A percentile compares a stretch with the other conserved stretches of the same genome.
phyloP scores from a whole-genome alignment of 2,113 vertebrate species.

The Lathamus discolor region DNA sequence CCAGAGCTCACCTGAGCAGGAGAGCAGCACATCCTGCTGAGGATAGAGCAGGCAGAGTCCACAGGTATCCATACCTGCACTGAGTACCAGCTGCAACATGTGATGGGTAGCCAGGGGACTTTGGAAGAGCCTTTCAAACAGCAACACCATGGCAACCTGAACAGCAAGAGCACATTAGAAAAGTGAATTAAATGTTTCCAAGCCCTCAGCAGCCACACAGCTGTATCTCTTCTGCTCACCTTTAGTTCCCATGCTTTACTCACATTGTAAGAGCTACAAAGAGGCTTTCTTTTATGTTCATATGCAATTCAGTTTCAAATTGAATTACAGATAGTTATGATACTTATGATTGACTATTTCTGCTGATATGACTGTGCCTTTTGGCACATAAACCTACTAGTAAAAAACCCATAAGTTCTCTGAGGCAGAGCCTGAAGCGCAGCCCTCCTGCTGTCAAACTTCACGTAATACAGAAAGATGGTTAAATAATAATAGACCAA shows the following conservation, averaged over 20 bases:
- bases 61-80: slow-evolving; percentile 70
- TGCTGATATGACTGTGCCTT: not conserved
- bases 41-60: slow-evolving; percentile 74
- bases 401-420: not conserved
- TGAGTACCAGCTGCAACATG: slow-evolving; percentile 64
- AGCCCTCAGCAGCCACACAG: not conserved
- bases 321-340: not conserved
- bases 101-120: slow-evolving; percentile 69
- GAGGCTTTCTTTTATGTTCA: not conserved
- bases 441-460: not conserved
- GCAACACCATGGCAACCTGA: slow-evolving; percentile 72
- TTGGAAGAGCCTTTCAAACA: slow-evolving; percentile 54
- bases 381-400: not conserved
- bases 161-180: not conserved
- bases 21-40: slow-evolving; percentile 27
- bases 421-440: not conserved
- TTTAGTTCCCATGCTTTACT: not conserved
- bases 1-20: slow-evolving; percentile 62
- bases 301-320: not conserved
- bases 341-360: not conserved
- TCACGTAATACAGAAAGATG: not conserved
- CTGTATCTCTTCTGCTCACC: not conserved
- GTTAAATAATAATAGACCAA: not conserved
- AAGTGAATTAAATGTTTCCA: not conserved
- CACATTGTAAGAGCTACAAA: not conserved